Base-by-base conservation (phyloP, 2,888 invertebrate genomes). In the Spodoptera littoralis region DNA sequence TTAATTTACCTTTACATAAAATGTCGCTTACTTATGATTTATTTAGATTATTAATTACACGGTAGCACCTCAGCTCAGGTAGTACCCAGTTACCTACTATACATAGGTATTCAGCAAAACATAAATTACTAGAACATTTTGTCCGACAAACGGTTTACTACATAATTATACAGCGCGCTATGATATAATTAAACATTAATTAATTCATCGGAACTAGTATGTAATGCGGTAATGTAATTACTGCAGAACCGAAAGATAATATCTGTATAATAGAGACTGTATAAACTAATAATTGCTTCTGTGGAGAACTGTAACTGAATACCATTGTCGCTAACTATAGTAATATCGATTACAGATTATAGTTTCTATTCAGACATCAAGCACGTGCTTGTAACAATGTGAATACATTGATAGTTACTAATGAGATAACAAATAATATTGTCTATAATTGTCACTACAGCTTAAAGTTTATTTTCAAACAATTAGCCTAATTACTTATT, bases 1-100 rank as follows among this genome's bases (percentile, higher is more conserved):
- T 71, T 71, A 68, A 77, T 72, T 69, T 60, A 43, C 36, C 52
- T 51, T 60, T 62, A 65, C 60, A 58, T 64, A 46, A 62, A 60
- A 68, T 53, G n/a, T 61, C 41, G 41, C 54, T 60, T 54, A 61
- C 54, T 58, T 54, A 61, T 50, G 54, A 67, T 77, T 77, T 52
- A 62, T 51, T 65, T 50, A 45, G 62, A 73, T 66, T 57, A 59
- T 65, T 76, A 59, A 64, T 71, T 43, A 45, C 51, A 44, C 27
- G 43, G 46, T 41, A 51, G 45, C 41, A 53, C 62, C 62, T 52
- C 22, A 66, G 36, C 36, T 36, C 36, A 36, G 36, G 36, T 36
- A 36, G 48, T 57, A 54, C 42, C 22, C 45, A 70, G 51, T 59
- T 57, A 54, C 42, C 30, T 42, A 70, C 54, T 59, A 18, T 57